Evolutionary conservation across 2,888 invertebrate species (phyloP).

Genomic region (Latrodectus elegans): DNA sequence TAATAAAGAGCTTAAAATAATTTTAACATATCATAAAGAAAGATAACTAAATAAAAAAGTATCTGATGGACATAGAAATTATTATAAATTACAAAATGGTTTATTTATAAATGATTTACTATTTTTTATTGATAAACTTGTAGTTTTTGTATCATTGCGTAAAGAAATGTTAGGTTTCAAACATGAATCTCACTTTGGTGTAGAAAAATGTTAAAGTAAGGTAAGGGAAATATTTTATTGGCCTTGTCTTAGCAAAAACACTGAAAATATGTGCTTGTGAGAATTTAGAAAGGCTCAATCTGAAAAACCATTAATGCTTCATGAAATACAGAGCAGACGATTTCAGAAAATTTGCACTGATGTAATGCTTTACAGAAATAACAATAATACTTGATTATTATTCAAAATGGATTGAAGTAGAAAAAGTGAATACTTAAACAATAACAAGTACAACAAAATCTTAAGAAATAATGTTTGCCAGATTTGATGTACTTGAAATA

Average conservation of each 20-base stretch:
- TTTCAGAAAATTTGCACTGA: conserved; percentile 12
- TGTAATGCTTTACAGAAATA: background rate
- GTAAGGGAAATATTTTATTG: conserved; percentile 4
- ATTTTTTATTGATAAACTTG: background rate
- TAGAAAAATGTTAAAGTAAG: background rate
- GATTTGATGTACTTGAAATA: background rate
- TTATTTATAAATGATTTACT: background rate
- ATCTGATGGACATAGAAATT: background rate
- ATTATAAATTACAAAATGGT: background rate
- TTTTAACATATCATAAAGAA: background rate
- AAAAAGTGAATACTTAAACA: background rate
- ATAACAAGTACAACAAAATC: background rate
- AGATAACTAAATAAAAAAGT: background rate
- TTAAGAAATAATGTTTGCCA: background rate
- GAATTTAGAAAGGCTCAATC: conserved; percentile 5
- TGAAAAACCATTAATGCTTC: conserved; percentile 4
- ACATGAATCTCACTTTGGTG: background rate
- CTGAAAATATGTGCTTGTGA: background rate
- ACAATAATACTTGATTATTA: conserved; percentile 12
- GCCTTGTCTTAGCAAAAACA: background rate
- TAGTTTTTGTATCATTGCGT: no score
- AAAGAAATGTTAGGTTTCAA: conserved; percentile 2
- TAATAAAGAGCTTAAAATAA: background rate
- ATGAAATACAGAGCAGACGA: background rate
- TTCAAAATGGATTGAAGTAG: conserved; percentile 4